Conservation (phyloP, 2,797 vertebrate species). For the Manis pentadactyla region DNA sequence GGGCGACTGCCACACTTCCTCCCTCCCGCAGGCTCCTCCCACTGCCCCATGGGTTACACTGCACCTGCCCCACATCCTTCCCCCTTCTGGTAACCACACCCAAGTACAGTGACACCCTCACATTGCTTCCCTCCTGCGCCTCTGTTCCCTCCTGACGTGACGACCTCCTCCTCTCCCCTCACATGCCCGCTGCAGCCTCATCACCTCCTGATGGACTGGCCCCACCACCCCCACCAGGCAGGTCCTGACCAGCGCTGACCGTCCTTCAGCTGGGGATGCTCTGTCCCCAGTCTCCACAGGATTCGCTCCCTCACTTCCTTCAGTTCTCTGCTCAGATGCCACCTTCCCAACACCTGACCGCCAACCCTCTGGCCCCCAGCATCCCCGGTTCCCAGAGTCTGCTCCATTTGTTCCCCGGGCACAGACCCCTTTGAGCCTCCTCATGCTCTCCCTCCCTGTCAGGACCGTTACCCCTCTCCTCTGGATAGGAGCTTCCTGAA, state of each 20-base stretch:
- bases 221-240: not conserved
- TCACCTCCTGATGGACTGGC: not conserved
- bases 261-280: not conserved
- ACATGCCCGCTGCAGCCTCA: not conserved
- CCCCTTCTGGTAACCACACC: conserved; percentile 15
- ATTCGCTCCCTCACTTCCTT: not conserved
- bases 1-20: not conserved
- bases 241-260: not conserved
- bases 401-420: not conserved
- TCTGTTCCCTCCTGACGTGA: not conserved
- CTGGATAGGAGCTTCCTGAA: not conserved
- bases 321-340: not conserved
- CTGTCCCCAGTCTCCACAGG: not conserved
- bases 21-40: not conserved
- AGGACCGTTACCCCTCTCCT: not conserved
- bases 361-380: not conserved
- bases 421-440: not conserved
- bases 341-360: not conserved
- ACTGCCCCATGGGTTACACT: not conserved
- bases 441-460: not conserved
- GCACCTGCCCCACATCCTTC: conserved; percentile 31
- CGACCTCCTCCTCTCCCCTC: not conserved
- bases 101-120: not conserved
- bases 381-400: not conserved
- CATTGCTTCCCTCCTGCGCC: not conserved